A percentile compares a stretch with the other conserved stretches of the same genome.
Evolutionary conservation across 2,113 vertebrate genomes (phyloP).

Genomic region (Chamaea fasciata): DNA sequence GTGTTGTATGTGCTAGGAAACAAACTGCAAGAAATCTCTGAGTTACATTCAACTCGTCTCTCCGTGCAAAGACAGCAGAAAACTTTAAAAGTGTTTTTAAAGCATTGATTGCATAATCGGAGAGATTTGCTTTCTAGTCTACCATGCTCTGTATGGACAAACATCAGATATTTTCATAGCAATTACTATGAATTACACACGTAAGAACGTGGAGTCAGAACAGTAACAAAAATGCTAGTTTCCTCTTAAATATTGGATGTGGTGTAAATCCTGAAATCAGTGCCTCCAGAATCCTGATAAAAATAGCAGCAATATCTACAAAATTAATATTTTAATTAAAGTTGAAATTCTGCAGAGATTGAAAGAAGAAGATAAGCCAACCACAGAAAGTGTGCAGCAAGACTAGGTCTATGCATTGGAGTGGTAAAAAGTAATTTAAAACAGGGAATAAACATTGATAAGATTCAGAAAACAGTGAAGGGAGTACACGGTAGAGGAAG

Average conservation of each 20-base stretch:
- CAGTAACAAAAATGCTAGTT: background rate
- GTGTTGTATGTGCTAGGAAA: background rate
- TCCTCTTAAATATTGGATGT: background rate
- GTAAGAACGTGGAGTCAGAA: background rate
- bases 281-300: background rate
- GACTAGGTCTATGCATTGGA: background rate
- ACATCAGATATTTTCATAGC: background rate
- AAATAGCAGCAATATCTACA: too few species aligned
- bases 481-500: background rate
- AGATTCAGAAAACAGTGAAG: slow-evolving; percentile 1
- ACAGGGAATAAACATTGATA: background rate
- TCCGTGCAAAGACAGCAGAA: background rate
- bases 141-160: background rate
- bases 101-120: background rate
- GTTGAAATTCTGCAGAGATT: background rate
- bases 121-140: background rate
- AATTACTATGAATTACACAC: background rate
- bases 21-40: background rate
- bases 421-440: slow-evolving; percentile 23
- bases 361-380: background rate
- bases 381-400: background rate
- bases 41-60: background rate
- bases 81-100: background rate
- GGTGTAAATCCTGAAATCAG: background rate
- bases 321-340: background rate